phyloP scores from a whole-genome alignment of 2,888 invertebrate species.

The Acholoe squamosa region DNA sequence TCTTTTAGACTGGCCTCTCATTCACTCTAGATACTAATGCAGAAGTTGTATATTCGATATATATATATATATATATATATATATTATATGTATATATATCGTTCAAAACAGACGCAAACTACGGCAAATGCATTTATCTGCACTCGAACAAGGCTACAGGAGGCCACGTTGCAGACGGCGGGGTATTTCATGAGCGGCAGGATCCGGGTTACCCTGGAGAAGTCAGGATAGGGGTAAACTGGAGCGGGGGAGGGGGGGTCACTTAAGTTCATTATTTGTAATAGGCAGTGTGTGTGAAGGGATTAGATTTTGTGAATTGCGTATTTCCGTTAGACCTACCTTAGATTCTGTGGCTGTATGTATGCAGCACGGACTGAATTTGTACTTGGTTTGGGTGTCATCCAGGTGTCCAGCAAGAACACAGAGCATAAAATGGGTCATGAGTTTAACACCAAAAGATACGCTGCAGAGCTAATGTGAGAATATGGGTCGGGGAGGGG shows the following conservation, averaged over 20 bases:
- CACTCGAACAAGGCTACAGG: neutral
- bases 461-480: too few species aligned
- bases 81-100: too few species aligned
- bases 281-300: neutral
- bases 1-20: neutral
- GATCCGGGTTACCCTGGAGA: conserved; percentile 46
- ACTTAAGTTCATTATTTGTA: neutral
- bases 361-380: neutral
- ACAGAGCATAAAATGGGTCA: neutral
- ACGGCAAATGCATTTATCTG: too few species aligned
- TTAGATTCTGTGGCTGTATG: neutral
- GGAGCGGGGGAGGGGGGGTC: conserved; percentile 3
- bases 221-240: neutral
- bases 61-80: too few species aligned
- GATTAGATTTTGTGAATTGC: neutral
- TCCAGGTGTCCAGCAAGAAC: neutral
- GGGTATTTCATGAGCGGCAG: neutral
- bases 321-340: neutral
- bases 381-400: neutral
- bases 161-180: neutral
- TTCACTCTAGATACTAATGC: neutral
- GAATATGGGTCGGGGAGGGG: too few species aligned
- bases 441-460: neutral
- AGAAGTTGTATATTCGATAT: too few species aligned
- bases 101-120: too few species aligned